Percentiles rank a stretch among this genome's conserved stretches.
phyloP scores from a whole-genome alignment of 1,140 invertebrate species.

The Heterodera carotae region DNA sequence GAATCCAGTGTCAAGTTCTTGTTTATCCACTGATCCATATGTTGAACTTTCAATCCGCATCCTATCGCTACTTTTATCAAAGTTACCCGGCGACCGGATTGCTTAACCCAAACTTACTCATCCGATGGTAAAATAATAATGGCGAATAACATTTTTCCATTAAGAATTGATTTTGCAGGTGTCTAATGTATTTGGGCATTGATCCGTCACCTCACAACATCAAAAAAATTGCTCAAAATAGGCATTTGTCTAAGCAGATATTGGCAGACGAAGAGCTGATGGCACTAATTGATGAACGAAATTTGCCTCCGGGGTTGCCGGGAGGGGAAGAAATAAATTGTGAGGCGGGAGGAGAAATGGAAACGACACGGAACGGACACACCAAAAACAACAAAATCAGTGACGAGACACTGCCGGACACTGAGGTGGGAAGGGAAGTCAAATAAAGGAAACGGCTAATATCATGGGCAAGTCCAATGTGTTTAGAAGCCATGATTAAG shows the following conservation, averaged over 20 bases:
- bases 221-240: slow-evolving; percentile 47
- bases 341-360: background rate
- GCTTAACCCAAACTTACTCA: slow-evolving; percentile 48
- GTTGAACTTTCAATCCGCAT: slow-evolving; percentile 48
- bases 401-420: slow-evolving; percentile 25
- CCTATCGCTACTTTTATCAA: slow-evolving; percentile 53
- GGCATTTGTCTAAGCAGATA: slow-evolving; percentile 44
- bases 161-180: slow-evolving; percentile 7
- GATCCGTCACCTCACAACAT: slow-evolving; percentile 48
- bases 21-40: slow-evolving; percentile 56
- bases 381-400: background rate
- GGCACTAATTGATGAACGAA: slow-evolving; percentile 30
- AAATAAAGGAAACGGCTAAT: no score
- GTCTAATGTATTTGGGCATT: slow-evolving; percentile 52
- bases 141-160: background rate
- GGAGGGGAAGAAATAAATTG: background rate
- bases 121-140: slow-evolving; percentile 42
- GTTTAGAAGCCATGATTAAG: no score
- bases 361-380: background rate
- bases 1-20: slow-evolving; percentile 49
- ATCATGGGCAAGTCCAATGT: no score
- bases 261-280: slow-evolving; percentile 18
- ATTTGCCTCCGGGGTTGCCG: slow-evolving; percentile 36
- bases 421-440: background rate
- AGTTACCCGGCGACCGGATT: slow-evolving; percentile 47